These are phyloP conservation scores for Agriotes lineatus DNA, from an alignment of 2,888 invertebrate species.

Conservation along the genomic window DNA sequence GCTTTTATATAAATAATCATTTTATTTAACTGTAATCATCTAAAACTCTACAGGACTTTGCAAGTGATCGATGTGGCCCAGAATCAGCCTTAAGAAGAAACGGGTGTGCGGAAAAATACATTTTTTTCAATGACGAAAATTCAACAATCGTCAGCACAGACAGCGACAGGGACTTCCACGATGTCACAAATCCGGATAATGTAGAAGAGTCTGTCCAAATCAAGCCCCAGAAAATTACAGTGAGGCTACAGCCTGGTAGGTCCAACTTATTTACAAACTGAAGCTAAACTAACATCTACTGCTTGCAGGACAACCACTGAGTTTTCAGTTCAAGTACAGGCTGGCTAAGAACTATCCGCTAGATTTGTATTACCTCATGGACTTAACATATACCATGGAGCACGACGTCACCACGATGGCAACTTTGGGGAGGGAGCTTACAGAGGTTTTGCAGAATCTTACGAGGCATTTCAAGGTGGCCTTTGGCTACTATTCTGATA, in stretches of 20 bases:
- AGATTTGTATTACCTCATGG: slow-evolving; percentile 93
- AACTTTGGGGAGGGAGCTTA: slow-evolving; percentile 73
- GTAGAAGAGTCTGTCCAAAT: slow-evolving; percentile 72
- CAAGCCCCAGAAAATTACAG: slow-evolving; percentile 72
- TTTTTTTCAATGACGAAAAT: slow-evolving; percentile 20
- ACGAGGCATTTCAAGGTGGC: slow-evolving; percentile 82
- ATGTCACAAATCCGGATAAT: slow-evolving; percentile 68
- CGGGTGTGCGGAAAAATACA: slow-evolving; percentile 28
- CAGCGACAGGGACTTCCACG: slow-evolving; percentile 32
- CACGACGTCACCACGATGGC: slow-evolving; percentile 87
- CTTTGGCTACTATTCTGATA: slow-evolving; percentile 84
- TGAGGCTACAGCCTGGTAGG: slow-evolving; percentile 75
- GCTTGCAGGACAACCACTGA: slow-evolving; percentile 68
- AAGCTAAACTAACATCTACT: background rate
- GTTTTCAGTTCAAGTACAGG: slow-evolving; percentile 75
- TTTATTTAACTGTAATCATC: background rate
- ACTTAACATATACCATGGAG: slow-evolving; percentile 90
- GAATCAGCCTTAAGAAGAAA: slow-evolving; percentile 13
- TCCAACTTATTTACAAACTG: slow-evolving; percentile 27
- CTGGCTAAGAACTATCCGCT: slow-evolving; percentile 88
- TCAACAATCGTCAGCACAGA: slow-evolving; percentile 8
- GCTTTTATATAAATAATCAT: too few species aligned
- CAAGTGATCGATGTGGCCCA: slow-evolving; percentile 37
- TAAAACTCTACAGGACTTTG: slow-evolving; percentile 40
- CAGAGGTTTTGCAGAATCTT: slow-evolving; percentile 72